A percentile compares a stretch with the other conserved stretches of the same genome.
These are phyloP conservation scores for Sepiola atlantica DNA, from an alignment of 2,888 invertebrate species.

Conservation along the genomic window DNA sequence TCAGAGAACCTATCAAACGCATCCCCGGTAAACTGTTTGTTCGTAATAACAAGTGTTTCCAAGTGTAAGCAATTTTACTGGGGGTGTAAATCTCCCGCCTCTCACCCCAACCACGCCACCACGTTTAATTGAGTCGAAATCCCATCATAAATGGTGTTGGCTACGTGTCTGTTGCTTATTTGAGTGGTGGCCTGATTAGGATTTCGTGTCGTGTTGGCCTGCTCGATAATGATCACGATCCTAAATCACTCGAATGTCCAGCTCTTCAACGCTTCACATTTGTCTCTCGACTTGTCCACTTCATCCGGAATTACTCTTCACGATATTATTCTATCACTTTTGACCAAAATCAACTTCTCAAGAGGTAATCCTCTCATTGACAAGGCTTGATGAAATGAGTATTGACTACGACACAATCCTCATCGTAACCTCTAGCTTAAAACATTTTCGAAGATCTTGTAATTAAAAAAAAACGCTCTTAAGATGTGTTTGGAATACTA, in stretches of 20 bases:
- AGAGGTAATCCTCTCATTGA: background rate
- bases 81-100: background rate
- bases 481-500: too few species aligned
- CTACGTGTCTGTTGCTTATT: background rate
- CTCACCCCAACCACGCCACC: background rate
- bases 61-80: background rate
- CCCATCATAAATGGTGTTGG: background rate
- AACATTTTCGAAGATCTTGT: background rate
- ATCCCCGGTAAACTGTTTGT: background rate
- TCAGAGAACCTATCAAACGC: background rate
- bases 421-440: background rate
- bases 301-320: background rate
- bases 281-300: background rate
- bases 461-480: too few species aligned
- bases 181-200: background rate
- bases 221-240: background rate
- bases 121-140: background rate
- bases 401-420: background rate
- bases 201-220: background rate
- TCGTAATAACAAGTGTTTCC: background rate
- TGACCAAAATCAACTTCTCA: background rate
- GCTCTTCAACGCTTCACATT: background rate
- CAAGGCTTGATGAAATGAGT: background rate
- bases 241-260: background rate
- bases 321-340: background rate